These are phyloP conservation scores for Acronicta aceris DNA, from an alignment of 2,888 invertebrate genomes.

Conservation along the genomic window DNA sequence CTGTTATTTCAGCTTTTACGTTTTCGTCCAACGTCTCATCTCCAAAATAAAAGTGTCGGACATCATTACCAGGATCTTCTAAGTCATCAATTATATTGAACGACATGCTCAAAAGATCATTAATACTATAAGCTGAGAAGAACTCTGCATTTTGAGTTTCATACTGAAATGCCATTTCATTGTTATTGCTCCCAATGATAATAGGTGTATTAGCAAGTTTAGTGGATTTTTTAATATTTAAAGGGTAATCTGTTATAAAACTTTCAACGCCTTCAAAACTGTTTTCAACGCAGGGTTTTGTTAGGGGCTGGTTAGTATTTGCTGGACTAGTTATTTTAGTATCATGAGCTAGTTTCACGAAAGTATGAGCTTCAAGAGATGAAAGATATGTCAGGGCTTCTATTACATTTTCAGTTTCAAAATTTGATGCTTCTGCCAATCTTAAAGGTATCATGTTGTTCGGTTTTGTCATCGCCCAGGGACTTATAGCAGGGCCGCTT, in stretches of 20 bases:
- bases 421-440: conserved; percentile 30
- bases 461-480: conserved; percentile 13
- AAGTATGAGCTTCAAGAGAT: conserved; percentile 8
- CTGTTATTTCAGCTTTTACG: conserved; percentile 6
- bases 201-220: conserved; percentile 21
- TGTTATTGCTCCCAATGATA: conserved; percentile 29
- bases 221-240: conserved; percentile 11
- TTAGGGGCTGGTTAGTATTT: conserved; percentile 1
- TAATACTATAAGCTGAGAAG: conserved; percentile 14
- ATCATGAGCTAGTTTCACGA: conserved; percentile 14
- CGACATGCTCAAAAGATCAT: conserved; percentile 4
- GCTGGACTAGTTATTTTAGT: conserved; percentile 3
- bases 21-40: conserved; percentile 14
- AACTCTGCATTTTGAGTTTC: conserved; percentile 1
- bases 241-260: conserved; percentile 29
- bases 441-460: conserved; percentile 19
- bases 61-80: conserved; percentile 12
- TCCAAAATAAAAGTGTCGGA: conserved; percentile 36
- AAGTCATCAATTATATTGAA: conserved; percentile 22
- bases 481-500: conserved; percentile 34
- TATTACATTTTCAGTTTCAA: conserved; percentile 14
- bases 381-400: conserved; percentile 32
- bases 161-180: conserved; percentile 22
- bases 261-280: conserved; percentile 26
- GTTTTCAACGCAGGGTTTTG: conserved; percentile 29